Conservation (phyloP, 2,113 vertebrate genomes). For the Bathybates hornii region DNA sequence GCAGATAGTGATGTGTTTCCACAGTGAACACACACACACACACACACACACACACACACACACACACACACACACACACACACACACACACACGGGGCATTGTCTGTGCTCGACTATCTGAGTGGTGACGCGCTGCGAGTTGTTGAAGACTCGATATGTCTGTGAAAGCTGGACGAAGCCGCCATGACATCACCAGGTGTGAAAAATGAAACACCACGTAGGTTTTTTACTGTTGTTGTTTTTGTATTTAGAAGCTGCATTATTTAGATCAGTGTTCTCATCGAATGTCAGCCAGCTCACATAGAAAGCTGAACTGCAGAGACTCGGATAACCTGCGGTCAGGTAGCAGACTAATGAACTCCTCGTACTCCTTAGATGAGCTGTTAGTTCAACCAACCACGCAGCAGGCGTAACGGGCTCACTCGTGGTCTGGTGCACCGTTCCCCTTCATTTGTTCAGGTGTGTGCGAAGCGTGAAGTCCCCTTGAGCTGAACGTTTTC, state of each 20-base stretch:
- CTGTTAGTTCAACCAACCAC: background rate
- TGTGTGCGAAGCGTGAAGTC: background rate
- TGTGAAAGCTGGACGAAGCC: background rate
- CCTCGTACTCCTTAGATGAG: background rate
- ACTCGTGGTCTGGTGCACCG: background rate
- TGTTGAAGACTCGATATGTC: background rate
- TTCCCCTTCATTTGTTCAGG: background rate
- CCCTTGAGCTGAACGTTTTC: background rate
- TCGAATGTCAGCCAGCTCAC: background rate
- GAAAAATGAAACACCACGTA: background rate
- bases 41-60: background rate
- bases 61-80: too few relatives aligned
- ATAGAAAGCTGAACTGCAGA: background rate
- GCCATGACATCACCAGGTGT: background rate
- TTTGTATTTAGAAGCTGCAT: background rate
- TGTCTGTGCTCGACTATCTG: background rate
- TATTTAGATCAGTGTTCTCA: background rate
- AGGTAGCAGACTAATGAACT: background rate
- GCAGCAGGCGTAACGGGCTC: background rate
- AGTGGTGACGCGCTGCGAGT: background rate
- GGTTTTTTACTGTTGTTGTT: background rate
- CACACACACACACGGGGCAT: background rate
- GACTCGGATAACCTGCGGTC: rapidly evolving
- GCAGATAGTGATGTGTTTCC: background rate
- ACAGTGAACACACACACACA: background rate